A percentile compares a stretch with the other conserved stretches of the same genome.
phyloP scores from a whole-genome alignment of 2,113 vertebrate genomes.

The Crotalus viridis region DNA sequence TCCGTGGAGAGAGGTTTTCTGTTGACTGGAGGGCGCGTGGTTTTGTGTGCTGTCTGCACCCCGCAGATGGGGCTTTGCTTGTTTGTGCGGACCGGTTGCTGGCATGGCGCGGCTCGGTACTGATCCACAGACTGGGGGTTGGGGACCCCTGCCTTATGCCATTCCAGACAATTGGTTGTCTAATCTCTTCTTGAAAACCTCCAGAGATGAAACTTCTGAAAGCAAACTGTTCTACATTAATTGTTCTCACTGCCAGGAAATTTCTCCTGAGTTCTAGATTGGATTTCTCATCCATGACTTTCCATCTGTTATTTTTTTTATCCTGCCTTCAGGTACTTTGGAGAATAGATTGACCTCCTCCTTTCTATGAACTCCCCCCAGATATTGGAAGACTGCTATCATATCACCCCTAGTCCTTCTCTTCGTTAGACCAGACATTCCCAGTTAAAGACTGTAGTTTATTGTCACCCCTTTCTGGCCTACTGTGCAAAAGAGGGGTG shows the following conservation, averaged over 20 bases:
- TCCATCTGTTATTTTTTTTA: not conserved
- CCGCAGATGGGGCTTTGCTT: too few relatives aligned
- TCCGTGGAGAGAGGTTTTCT: too few relatives aligned
- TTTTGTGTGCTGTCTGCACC: too few relatives aligned
- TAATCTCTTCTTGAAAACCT: not conserved
- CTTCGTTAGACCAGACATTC: not conserved
- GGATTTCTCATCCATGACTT: not conserved
- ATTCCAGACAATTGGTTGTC: not conserved
- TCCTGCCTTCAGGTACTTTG: not conserved
- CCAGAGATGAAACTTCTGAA: not conserved
- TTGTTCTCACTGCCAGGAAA: not conserved
- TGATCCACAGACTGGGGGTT: too few relatives aligned
- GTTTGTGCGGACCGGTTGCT: too few relatives aligned
- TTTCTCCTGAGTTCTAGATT: not conserved
- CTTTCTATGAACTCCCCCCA: not conserved
- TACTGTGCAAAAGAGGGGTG: not conserved
- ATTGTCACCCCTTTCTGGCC: not conserved
- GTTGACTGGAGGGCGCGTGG: too few relatives aligned
- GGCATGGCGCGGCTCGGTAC: too few relatives aligned
- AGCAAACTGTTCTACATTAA: not conserved
- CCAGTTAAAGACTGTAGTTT: not conserved
- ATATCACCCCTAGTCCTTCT: not conserved
- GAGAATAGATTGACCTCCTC: not conserved
- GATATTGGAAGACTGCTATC: not conserved
- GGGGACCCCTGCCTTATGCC: too few relatives aligned